Evolutionary conservation across 2,888 invertebrate genomes (phyloP), one percentile per base, ranked within the genome.

Genomic region (Callinectes sapidus): DNA sequence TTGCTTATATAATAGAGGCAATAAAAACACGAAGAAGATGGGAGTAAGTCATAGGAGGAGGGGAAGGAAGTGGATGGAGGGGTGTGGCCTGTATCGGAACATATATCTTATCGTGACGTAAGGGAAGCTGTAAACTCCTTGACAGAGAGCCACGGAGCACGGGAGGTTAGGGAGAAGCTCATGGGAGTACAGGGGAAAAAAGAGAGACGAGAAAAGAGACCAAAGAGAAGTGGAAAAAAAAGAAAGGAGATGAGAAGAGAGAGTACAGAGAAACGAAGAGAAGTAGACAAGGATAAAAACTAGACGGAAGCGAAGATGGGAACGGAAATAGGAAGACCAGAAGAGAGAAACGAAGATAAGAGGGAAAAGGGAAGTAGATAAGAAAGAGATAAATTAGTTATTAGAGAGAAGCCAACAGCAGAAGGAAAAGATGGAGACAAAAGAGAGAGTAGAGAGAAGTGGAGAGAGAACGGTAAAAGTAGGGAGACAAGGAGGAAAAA

Each of bases 1-100:
- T 71, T 71, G 28, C 71, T n/a, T 71, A 23, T n/a, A 71, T 71
- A n/a, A 71, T 71, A 71, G 71, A 28, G 18, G 23, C 71, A 71
- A 71, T 71, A 71, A 71, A n/a, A n/a, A 71, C n/a, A 71, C 23
- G n/a, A 6, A 71, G 71, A n/a, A 71, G 71, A 71, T 71, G 71
- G 23, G 71, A 10, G 71, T 71, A 71, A 71, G 23, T 71, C n/a
- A 71, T 71, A n/a, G n/a, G 71, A 71, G 71, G 28, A 71, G 10
- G 71, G 71, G 28, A 71, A 71, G 23, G 71, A 71, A n/a, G 23
- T 23, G 71, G 6, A n/a, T 23, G 71, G 6, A n/a, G 23, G 28
- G 71, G 71, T 71, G 71, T 71, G 71, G 71, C 23, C 71, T 28
- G 71, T 71, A 71, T 71, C 71, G n/a, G 23, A 71, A 23, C n/a